Base-by-base conservation (phyloP, 2,113 vertebrate genomes). In the Aspidoscelis tigris region DNA sequence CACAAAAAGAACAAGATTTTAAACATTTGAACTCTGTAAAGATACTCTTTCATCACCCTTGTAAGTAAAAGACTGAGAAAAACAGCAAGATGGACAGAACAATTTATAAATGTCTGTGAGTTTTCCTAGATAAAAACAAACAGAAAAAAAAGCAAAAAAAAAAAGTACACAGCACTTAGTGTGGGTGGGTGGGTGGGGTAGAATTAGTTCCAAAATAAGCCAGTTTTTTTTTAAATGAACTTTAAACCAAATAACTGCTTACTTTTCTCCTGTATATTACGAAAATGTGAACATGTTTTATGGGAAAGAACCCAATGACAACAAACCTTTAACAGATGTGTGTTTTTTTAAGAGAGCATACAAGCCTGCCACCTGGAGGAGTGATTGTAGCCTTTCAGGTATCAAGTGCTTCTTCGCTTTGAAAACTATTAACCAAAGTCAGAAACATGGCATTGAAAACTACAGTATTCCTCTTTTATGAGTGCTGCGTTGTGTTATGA, bases 341-440 rank as follows among this genome's bases (percentile, higher is more conserved):
- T 61, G 14, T 61, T 58, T 58, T 94, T 95, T 93, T 95, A 65
- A 65, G 70, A 97, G 95, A 88, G 90, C 95, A 94, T 96, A 95
- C 96, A 96, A 97, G 97, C 92, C 96, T 95, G 94, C 94, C 96
- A 92, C 95, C 94, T 96, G 96, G 96, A 97, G 95, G 95, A 95
- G 85, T 89, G 89, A 92, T 93, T 93, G 87, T 92, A 90, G 91
- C 95, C 95, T 96, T 97, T 96, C 95, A 96, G 96, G 97, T 95
- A 96, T 93, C 90, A 95, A 96, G 92, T 96, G 95, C 94, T 96
- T 93, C 97, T 96, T 98, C 96, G 96, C 95, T 97, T 93, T 90
- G 94, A 96, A 97, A 96, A 95, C 94, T 98, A 98, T 95, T 98
- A 98, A 99, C 99, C 98, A 99, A 99, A 99, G 99, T 98, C 97